Conservation (phyloP, 1,140 invertebrate species). For the Euura saliciscinereae region DNA sequence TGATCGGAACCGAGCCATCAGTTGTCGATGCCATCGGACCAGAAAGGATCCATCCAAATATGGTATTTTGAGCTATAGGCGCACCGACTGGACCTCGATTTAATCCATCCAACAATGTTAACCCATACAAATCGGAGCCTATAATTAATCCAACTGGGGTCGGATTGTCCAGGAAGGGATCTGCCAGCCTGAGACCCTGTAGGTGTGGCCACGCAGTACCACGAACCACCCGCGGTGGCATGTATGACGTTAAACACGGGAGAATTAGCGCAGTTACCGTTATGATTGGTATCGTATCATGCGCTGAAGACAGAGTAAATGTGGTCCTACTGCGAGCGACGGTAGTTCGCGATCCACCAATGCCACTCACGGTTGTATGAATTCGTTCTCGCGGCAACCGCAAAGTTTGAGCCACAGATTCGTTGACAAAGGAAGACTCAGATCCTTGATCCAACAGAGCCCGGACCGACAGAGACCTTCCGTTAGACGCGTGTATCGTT, state of each 20-base stretch:
- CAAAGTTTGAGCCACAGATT: no score
- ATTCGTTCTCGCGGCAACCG: no score
- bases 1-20: no score
- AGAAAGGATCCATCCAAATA: slow-evolving; percentile 19
- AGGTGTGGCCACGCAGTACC: neutral
- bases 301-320: neutral
- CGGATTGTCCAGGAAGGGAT: neutral
- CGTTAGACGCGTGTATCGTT: no score
- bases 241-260: no score
- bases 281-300: no score
- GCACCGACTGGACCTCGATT: neutral
- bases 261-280: no score
- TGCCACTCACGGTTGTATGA: no score
- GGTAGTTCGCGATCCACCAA: no score
- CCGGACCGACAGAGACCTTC: no score
- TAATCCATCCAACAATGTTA: neutral
- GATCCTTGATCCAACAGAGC: no score
- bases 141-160: neutral
- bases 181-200: neutral
- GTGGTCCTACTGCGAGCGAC: neutral
- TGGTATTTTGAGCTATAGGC: slow-evolving; percentile 20
- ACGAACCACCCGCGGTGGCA: neutral
- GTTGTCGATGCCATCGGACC: slow-evolving; percentile 4
- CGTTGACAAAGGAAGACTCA: no score
- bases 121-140: slow-evolving; percentile 16